Conservation (phyloP, 2,888 invertebrate genomes). For the Eupithecia inturbata region DNA sequence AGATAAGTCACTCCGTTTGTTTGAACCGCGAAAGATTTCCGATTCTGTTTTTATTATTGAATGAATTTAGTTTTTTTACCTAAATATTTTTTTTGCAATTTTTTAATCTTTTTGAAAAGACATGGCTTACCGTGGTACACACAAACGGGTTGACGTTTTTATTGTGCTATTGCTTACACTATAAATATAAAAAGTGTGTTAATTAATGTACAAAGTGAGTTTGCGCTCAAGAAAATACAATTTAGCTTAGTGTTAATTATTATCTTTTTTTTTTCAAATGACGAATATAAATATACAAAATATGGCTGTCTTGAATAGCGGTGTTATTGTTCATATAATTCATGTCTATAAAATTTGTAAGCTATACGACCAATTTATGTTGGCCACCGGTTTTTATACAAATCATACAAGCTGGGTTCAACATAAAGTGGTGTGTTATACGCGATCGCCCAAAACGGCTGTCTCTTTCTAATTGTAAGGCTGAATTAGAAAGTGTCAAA, state of each 20-base stretch:
- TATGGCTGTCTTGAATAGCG: conserved; percentile 66
- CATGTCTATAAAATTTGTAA: conserved; percentile 45
- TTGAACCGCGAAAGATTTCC: conserved; percentile 33
- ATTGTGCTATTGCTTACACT: conserved; percentile 71
- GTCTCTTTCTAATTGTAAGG: conserved; percentile 82
- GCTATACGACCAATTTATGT: conserved; percentile 44
- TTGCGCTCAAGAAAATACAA: conserved; percentile 78
- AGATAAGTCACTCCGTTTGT: conserved; percentile 38
- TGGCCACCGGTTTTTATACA: conserved; percentile 39
- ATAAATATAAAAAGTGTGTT: conserved; percentile 63
- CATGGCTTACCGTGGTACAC: conserved; percentile 48
- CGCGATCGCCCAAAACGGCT: conserved; percentile 71
- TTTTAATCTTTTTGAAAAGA: conserved; percentile 45
- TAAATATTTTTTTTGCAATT: conserved; percentile 36
- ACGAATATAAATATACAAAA: conserved; percentile 58
- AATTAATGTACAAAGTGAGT: conserved; percentile 83
- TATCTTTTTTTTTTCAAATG: conserved; percentile 40
- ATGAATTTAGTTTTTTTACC: conserved; percentile 40
- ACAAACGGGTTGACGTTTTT: conserved; percentile 46
- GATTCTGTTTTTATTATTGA: conserved; percentile 33
- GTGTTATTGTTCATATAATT: conserved; percentile 60
- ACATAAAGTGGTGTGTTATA: conserved; percentile 29
- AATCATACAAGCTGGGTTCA: conserved; percentile 35
- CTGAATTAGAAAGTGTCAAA: conserved; percentile 82
- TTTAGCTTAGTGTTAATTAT: conserved; percentile 73